phyloP scores from a whole-genome alignment of 2,888 invertebrate genomes.

The Automeris io region DNA sequence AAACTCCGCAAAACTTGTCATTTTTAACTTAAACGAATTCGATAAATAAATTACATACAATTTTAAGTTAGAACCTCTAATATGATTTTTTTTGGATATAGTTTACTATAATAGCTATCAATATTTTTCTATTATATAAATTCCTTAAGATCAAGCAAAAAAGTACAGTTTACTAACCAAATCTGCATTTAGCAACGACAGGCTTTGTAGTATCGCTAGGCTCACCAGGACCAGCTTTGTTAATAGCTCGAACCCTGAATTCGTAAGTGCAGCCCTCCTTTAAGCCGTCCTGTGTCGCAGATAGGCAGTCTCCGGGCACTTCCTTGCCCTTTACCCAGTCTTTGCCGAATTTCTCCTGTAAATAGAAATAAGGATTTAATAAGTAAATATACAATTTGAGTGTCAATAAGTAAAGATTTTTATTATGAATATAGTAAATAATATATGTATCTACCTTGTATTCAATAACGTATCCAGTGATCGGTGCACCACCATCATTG shows the following conservation, averaged over 20 bases:
- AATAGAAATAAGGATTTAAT: constrained; percentile 11
- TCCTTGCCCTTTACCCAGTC: constrained; percentile 93
- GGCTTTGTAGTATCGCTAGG: constrained; percentile 95
- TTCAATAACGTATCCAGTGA: constrained; percentile 94
- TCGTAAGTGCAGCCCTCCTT: constrained; percentile 96
- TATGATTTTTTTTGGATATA: too few species aligned
- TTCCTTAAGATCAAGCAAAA: too few species aligned
- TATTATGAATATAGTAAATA: not conserved
- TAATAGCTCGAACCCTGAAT: constrained; percentile 94
- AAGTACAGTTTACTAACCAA: constrained; percentile 71
- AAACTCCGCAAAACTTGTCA: too few species aligned
- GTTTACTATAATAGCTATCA: too few species aligned
- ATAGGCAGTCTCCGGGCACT: constrained; percentile 85
- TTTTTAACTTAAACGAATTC: too few species aligned
- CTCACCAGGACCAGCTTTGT: constrained; percentile 96
- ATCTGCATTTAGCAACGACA: constrained; percentile 95
- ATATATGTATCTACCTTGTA: constrained; percentile 78
- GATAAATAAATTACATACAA: too few species aligned
- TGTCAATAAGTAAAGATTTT: not conserved
- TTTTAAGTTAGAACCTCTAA: too few species aligned
- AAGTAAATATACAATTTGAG: not conserved
- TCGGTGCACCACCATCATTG: constrained; percentile 95
- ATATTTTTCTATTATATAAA: too few species aligned
- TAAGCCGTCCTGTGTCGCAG: constrained; percentile 90
- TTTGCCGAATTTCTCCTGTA: constrained; percentile 90